Conservation (phyloP, 2,113 vertebrate genomes). For the Aplodontia rufa region DNA sequence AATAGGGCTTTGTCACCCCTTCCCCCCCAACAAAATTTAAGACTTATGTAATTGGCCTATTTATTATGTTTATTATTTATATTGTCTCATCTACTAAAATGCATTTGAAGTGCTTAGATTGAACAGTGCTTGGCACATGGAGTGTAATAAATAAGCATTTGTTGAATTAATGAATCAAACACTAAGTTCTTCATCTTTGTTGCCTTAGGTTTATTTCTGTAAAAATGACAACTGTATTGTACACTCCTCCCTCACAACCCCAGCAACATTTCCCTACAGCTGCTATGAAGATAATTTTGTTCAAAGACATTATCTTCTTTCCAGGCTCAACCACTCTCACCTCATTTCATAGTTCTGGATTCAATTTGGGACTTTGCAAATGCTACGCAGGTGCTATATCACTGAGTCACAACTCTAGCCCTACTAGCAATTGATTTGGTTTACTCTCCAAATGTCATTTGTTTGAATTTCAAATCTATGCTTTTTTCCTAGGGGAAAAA, state of each 20-base stretch:
- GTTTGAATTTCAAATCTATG: slow-evolving; percentile 1
- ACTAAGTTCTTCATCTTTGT: background rate
- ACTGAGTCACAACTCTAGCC: background rate
- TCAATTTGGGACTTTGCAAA: background rate
- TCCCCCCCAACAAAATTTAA: background rate
- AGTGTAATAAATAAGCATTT: background rate
- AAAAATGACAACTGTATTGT: background rate
- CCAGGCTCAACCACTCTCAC: background rate
- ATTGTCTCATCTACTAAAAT: background rate
- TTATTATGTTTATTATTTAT: background rate
- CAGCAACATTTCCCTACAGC: background rate
- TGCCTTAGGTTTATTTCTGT: background rate
- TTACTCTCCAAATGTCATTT: background rate
- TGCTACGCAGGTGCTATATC: background rate
- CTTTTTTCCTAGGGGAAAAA: background rate
- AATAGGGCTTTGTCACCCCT: background rate
- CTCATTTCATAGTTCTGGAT: background rate
- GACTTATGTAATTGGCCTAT: background rate
- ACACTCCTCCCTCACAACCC: no score
- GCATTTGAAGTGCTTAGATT: background rate
- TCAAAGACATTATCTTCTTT: background rate
- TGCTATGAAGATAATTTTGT: background rate
- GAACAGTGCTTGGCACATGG: background rate
- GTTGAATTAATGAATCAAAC: background rate
- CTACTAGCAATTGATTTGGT: background rate